Conservation (phyloP, 2,797 vertebrate genomes). For the Dendrocincla fuliginosa region DNA sequence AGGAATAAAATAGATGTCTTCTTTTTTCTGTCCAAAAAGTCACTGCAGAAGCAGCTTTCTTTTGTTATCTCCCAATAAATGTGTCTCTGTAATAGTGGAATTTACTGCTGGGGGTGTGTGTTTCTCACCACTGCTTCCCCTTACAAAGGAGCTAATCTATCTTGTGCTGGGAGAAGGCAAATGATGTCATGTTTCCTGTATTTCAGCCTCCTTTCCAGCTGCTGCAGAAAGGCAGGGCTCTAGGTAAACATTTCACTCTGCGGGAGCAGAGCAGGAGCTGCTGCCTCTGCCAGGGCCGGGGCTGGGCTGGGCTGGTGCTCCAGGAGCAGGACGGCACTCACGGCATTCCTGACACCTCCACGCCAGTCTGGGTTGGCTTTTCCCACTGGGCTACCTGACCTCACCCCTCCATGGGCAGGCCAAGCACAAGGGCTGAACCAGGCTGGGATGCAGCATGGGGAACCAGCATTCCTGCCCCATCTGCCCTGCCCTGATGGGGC, state of each 20-base stretch:
- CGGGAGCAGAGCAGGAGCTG: neutral
- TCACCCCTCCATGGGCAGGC: neutral
- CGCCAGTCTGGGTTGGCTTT: neutral
- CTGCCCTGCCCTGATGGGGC: neutral
- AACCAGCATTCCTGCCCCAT: neutral
- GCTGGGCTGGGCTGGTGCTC: fast-evolving
- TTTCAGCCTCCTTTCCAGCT: slow-evolving; percentile 58
- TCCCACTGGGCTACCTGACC: fast-evolving
- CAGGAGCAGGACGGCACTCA: fast-evolving
- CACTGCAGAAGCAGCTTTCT: slow-evolving; percentile 64
- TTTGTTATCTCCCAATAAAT: slow-evolving; percentile 68
- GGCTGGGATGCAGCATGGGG: neutral
- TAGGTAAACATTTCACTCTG: neutral
- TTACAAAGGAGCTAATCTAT: slow-evolving; percentile 56
- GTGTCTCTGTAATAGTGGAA: slow-evolving; percentile 60
- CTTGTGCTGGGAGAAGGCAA: slow-evolving; percentile 56
- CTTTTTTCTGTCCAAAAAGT: slow-evolving; percentile 59
- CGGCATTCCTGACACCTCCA: neutral
- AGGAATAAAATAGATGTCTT: slow-evolving; percentile 63
- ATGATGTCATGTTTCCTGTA: slow-evolving; percentile 59
- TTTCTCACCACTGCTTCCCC: slow-evolving; percentile 62
- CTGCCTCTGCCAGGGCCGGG: neutral
- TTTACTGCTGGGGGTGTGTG: slow-evolving; percentile 62
- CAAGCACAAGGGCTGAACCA: fast-evolving
- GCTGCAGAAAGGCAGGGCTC: slow-evolving; percentile 29